Evolutionary conservation across 2,888 invertebrate species (phyloP).

Genomic region (Ichneumon xanthorius): DNA sequence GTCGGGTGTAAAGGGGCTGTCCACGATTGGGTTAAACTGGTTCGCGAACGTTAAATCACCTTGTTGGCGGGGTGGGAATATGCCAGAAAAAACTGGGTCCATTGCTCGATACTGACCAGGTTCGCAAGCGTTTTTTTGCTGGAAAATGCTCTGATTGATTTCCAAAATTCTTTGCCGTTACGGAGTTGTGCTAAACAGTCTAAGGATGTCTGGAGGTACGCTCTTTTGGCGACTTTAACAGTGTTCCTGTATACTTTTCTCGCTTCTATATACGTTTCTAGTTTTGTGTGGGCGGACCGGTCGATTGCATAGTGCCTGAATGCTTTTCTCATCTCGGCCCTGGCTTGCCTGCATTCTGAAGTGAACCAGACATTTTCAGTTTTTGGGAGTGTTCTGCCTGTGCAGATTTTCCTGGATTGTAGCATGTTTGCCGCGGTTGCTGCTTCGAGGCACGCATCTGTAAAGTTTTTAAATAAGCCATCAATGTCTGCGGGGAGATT

Average conservation of each 20-base stretch:
- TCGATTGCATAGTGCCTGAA: background rate
- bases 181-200: background rate
- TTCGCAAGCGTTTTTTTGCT: background rate
- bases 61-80: background rate
- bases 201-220: background rate
- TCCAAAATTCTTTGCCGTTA: constrained; percentile 29
- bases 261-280: background rate
- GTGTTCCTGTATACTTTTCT: background rate
- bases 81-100: background rate
- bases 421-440: background rate
- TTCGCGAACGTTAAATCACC: background rate
- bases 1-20: background rate
- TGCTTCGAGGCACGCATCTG: background rate
- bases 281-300: background rate
- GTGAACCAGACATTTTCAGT: constrained; percentile 3
- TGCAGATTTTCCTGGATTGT: background rate
- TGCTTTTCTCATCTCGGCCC: background rate
- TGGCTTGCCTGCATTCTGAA: background rate
- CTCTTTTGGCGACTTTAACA: background rate
- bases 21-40: background rate
- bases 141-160: background rate
- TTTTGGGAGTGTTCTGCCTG: constrained; percentile 1
- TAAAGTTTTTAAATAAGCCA: background rate
- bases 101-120: background rate
- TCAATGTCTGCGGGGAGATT: background rate